A percentile compares a stretch with the other conserved stretches of the same genome.
These are phyloP conservation scores for Sinella curviseta DNA, from an alignment of 1,140 invertebrate species.

Conservation along the genomic window DNA sequence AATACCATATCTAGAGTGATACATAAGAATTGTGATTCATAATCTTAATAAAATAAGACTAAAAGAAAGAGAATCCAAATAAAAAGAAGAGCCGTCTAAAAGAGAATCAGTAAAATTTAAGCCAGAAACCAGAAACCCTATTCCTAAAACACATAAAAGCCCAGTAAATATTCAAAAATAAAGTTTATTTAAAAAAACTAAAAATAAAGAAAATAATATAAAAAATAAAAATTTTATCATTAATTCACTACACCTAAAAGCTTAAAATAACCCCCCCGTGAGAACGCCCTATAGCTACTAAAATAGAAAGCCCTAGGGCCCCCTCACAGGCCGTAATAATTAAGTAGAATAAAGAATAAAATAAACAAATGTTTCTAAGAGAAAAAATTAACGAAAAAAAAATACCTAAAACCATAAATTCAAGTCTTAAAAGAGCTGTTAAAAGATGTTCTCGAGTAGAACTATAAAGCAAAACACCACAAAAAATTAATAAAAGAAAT, in stretches of 20 bases:
- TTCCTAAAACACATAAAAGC: constrained; percentile 21
- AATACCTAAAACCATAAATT: constrained; percentile 61
- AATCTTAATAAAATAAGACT: constrained; percentile 59
- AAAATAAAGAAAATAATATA: constrained; percentile 52
- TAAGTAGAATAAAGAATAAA: constrained; percentile 63
- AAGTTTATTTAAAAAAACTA: neutral
- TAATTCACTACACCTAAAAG: constrained; percentile 55
- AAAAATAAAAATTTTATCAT: constrained; percentile 55
- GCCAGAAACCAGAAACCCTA: neutral
- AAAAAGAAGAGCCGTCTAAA: constrained; percentile 22
- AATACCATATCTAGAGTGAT: constrained; percentile 58
- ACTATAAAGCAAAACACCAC: constrained; percentile 53
- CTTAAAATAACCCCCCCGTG: constrained; percentile 62
- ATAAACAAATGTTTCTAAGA: constrained; percentile 57
- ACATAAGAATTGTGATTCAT: constrained; percentile 60
- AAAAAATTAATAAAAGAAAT: constrained; percentile 48
- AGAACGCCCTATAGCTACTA: constrained; percentile 61
- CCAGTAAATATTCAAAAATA: neutral
- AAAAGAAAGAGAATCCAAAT: constrained; percentile 58
- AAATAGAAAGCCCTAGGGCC: constrained; percentile 61
- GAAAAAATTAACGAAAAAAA: constrained; percentile 58
- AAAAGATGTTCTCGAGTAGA: constrained; percentile 60
- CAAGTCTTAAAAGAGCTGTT: constrained; percentile 58
- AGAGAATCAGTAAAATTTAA: neutral
- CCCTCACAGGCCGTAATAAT: constrained; percentile 63